Evolutionary conservation across 2,888 invertebrate genomes (phyloP).

Genomic region (Nephrotoma appendiculata): DNA sequence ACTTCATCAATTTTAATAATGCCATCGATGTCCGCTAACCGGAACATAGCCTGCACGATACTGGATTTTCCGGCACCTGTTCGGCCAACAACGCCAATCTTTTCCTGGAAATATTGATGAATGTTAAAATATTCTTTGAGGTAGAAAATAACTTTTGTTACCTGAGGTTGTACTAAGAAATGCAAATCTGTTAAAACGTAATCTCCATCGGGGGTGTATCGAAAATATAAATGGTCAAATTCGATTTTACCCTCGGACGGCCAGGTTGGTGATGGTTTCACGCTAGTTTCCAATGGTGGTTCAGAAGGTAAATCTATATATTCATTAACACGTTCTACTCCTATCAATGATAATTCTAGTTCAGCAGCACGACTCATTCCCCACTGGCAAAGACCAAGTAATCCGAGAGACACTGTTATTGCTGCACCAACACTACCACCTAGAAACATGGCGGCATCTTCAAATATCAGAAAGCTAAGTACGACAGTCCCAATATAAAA

Average conservation of each 20-base stretch:
- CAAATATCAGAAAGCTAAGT: constrained; percentile 62
- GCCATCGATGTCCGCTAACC: constrained; percentile 58
- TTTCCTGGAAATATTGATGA: constrained; percentile 2
- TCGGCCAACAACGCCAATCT: constrained; percentile 66
- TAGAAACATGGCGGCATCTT: constrained; percentile 28
- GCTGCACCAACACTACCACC: constrained; percentile 58
- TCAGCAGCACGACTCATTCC: constrained; percentile 79
- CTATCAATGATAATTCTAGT: constrained; percentile 65
- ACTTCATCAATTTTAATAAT: constrained; percentile 53
- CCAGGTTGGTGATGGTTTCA: constrained; percentile 33
- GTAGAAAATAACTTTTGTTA: background rate
- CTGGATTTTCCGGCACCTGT: constrained; percentile 73
- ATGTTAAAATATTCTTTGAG: background rate
- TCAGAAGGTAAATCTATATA: constrained; percentile 48
- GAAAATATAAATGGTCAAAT: constrained; percentile 45
- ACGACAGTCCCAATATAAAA: constrained; percentile 74
- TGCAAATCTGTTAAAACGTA: constrained; percentile 53
- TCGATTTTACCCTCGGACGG: constrained; percentile 43
- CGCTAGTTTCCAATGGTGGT: constrained; percentile 18
- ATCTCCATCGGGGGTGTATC: constrained; percentile 46
- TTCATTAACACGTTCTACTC: constrained; percentile 71
- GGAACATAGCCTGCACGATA: constrained; percentile 54
- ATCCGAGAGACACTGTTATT: constrained; percentile 52
- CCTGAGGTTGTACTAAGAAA: constrained; percentile 32
- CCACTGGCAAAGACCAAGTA: constrained; percentile 65